These are phyloP conservation scores for Cosmia trapezina DNA, from an alignment of 2,888 invertebrate genomes.

Conservation along the genomic window DNA sequence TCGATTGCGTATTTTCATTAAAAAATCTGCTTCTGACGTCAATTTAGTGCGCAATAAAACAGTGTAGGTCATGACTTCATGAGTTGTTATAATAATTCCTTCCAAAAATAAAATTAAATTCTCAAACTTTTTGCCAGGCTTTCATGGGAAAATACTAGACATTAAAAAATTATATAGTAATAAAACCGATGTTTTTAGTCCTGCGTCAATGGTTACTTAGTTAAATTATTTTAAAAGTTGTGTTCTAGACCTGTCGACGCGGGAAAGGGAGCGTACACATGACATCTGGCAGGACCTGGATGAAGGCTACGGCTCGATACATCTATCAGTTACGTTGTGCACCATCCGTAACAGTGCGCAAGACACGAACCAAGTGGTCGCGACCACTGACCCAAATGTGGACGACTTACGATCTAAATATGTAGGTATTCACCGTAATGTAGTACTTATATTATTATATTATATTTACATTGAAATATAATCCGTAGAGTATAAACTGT, in stretches of 20 bases:
- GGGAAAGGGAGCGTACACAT: constrained; percentile 82
- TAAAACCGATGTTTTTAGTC: background rate
- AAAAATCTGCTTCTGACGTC: background rate
- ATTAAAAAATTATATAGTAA: background rate
- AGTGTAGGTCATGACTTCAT: background rate
- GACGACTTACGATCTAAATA: constrained; percentile 67
- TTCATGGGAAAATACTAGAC: background rate
- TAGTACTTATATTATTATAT: background rate
- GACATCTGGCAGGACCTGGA: constrained; percentile 82
- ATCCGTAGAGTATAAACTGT: background rate
- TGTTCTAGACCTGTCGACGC: constrained; percentile 78
- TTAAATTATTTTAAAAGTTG: constrained; percentile 73
- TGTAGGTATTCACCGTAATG: constrained; percentile 67
- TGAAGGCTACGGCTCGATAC: constrained; percentile 80
- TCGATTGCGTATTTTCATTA: background rate
- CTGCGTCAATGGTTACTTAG: constrained; percentile 36
- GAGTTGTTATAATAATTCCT: background rate
- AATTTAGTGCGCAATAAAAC: background rate
- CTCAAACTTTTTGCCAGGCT: background rate
- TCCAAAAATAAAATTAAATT: background rate
- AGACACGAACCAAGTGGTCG: constrained; percentile 5
- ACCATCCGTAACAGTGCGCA: constrained; percentile 62
- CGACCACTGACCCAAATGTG: constrained; percentile 32
- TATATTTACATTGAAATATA: background rate
- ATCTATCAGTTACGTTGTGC: constrained; percentile 83